Base-by-base conservation (phyloP, 2,113 vertebrate genomes). In the Syngnathus scovelli region DNA sequence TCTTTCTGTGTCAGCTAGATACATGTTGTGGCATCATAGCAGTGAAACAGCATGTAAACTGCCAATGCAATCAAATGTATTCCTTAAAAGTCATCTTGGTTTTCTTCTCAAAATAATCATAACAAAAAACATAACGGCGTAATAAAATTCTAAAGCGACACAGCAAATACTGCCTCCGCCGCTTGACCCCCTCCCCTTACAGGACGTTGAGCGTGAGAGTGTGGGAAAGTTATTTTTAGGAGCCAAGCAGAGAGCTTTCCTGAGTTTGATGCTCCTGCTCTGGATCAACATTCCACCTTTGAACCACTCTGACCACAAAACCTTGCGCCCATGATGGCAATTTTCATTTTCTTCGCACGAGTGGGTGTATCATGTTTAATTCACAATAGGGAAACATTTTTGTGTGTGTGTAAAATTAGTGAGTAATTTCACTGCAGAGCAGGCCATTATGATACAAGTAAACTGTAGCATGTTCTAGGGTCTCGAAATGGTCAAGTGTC, bases 151-250 rank as follows among this genome's bases (percentile, higher is more conserved):
- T 16, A 46, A 62, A 44, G 41, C n/a, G 3, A 44, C 61, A 62
- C n/a, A 27, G 41, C 41, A 27, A 23, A 62, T 62, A 43, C 11
- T 44, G n/a, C 44, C n/a, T 62, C 41, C 21, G 39, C 39, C 61
- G 27, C 21, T 44, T 44, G 21, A 44, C 80, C 70, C 61, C 77
- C 75, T 78, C 76, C 82, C 72, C 76, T 81, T 67, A 63, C 69
- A 82, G 78, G 79, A 90, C 85, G 86, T 67, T 2, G 73, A 76
- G 78, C 39, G 63, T 61, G 73, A 86, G 83, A 90, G 85, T 90
- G 90, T 91, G 90, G 90, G 90, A 91, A 91, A 89, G 89, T 91
- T 90, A 91, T 89, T 91, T 90, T 90, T 91, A 90, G 89, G 86
- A 85, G 70, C 76, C 80, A 85, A 86, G 85, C 83, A 78, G 89